Evolutionary conservation across 1,140 invertebrate genomes (phyloP).

Genomic region (Pentalonia nigronervosa): DNA sequence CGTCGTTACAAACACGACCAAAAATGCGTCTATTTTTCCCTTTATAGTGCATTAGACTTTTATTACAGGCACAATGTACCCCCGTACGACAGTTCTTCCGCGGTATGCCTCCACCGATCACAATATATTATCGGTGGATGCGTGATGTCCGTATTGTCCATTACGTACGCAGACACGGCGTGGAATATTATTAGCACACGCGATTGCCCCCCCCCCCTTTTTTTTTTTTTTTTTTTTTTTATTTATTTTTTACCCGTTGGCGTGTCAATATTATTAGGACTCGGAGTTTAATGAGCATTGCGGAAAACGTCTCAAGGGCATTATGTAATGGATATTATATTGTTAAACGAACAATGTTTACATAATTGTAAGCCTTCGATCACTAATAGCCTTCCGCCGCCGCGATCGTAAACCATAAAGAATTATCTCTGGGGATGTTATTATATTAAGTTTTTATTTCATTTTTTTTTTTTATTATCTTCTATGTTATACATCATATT

Average conservation of each 20-base stretch:
- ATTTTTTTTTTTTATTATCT: background rate
- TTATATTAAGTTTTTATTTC: background rate
- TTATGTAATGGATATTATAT: background rate
- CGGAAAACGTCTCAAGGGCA: background rate
- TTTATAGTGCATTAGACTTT: background rate
- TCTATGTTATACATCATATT: background rate
- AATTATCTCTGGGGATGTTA: background rate
- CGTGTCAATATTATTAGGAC: constrained; percentile 2
- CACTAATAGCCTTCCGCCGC: background rate
- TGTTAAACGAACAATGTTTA: background rate
- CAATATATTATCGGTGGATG: background rate
- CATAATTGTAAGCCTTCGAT: background rate
- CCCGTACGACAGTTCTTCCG: too few relatives aligned
- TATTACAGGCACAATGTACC: background rate
- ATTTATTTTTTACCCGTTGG: background rate
- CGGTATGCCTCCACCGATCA: background rate
- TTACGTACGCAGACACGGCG: background rate
- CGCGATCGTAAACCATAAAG: background rate
- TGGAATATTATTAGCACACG: background rate
- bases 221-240: background rate
- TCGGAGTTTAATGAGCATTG: background rate
- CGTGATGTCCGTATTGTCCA: background rate
- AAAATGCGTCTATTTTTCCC: background rate
- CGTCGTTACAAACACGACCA: too few relatives aligned
- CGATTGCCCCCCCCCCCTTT: too few relatives aligned